Percentiles rank a stretch among this genome's conserved stretches.
Evolutionary conservation across 2,888 invertebrate species (phyloP).

Genomic region (Drosophila ustulata): DNA sequence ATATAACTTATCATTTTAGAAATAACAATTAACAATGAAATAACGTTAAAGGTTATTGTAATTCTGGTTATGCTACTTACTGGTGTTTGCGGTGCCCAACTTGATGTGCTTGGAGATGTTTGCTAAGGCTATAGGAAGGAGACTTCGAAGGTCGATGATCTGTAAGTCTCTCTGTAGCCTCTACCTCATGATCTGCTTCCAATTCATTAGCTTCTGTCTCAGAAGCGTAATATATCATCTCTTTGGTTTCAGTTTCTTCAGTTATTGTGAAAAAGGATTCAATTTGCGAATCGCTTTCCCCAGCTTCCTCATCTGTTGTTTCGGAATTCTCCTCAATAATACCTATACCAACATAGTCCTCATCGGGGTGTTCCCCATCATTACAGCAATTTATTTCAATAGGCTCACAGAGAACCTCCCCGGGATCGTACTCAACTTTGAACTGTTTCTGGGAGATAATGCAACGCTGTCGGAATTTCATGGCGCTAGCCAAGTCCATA

Average conservation of each 20-base stretch:
- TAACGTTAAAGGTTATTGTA: too few species aligned
- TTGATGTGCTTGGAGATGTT: slow-evolving; percentile 58
- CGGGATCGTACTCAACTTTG: background rate
- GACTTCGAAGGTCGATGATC: slow-evolving; percentile 77
- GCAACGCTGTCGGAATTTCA: slow-evolving; percentile 53
- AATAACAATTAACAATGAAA: too few species aligned
- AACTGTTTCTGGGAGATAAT: slow-evolving; percentile 51
- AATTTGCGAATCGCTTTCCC: slow-evolving; percentile 20
- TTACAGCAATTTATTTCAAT: background rate
- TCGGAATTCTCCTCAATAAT: slow-evolving; percentile 4
- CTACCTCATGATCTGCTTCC: slow-evolving; percentile 20
- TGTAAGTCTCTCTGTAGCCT: slow-evolving; percentile 50
- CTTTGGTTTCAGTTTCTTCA: background rate
- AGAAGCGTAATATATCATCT: background rate
- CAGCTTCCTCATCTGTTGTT: background rate
- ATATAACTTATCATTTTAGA: too few species aligned
- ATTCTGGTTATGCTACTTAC: slow-evolving; percentile 37
- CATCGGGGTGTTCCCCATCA: too few species aligned
- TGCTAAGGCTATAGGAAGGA: slow-evolving; percentile 69
- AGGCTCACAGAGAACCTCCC: background rate
- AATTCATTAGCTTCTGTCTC: background rate
- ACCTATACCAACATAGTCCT: background rate
- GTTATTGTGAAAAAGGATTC: slow-evolving; percentile 16
- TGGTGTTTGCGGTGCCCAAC: slow-evolving; percentile 15
- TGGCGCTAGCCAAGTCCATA: slow-evolving; percentile 36